These are phyloP conservation scores for Cyanoderma ruficeps DNA, from an alignment of 2,113 vertebrate genomes.

Conservation along the genomic window DNA sequence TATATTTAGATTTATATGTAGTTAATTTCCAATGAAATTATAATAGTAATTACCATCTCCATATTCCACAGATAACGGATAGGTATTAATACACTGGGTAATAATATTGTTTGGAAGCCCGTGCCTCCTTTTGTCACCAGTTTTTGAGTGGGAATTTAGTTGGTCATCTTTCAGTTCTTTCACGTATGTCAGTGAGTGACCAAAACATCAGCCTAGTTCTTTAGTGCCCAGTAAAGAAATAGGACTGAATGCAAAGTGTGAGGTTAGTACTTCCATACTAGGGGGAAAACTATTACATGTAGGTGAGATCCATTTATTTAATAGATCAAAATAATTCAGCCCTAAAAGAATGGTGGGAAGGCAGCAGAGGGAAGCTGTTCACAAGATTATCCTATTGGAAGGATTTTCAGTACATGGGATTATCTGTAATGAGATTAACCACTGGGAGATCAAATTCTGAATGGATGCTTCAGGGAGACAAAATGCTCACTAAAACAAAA, in stretches of 20 bases:
- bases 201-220: background rate
- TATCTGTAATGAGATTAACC: slow-evolving; percentile 67
- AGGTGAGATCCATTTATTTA: slow-evolving; percentile 26
- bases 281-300: background rate
- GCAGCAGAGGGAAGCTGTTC: slow-evolving; percentile 28
- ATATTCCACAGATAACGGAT: background rate
- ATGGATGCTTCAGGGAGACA: slow-evolving; percentile 25
- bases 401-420: slow-evolving; percentile 59
- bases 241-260: background rate
- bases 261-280: background rate
- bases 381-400: slow-evolving; percentile 56
- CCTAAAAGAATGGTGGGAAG: slow-evolving; percentile 20
- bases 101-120: background rate
- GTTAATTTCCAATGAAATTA: background rate
- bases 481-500: slow-evolving; percentile 60
- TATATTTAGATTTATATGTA: background rate
- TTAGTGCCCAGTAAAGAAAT: background rate
- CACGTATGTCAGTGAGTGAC: background rate
- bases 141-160: background rate
- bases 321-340: slow-evolving; percentile 20
- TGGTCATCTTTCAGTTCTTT: background rate
- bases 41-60: background rate
- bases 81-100: background rate
- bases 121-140: background rate
- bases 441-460: slow-evolving; percentile 56